phyloP scores from a whole-genome alignment of 2,113 vertebrate species.

The Polypterus bichir region DNA sequence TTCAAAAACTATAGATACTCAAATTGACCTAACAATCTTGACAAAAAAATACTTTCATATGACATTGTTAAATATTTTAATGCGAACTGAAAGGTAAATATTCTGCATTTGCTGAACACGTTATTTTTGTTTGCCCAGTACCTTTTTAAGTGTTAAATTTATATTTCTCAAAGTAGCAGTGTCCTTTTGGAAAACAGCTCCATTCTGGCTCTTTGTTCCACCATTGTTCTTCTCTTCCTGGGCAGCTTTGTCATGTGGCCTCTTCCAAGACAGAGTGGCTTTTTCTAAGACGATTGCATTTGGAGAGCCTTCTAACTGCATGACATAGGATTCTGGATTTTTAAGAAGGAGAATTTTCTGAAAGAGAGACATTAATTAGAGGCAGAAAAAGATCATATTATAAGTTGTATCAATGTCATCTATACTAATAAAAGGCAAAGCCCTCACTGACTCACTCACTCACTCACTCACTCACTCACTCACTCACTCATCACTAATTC shows the following conservation, averaged over 20 bases:
- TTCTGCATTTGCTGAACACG: too few species aligned
- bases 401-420: neutral
- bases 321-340: conserved; percentile 54
- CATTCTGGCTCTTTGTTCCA: conserved; percentile 8
- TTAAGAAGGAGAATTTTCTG: conserved; percentile 57
- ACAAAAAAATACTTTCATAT: too few species aligned
- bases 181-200: neutral
- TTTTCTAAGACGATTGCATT: conserved; percentile 50
- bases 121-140: conserved; percentile 15
- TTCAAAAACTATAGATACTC: neutral
- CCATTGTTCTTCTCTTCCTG: neutral
- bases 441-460: too few species aligned
- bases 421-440: too few species aligned
- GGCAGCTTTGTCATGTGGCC: conserved; percentile 6
- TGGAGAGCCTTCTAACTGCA: conserved; percentile 28
- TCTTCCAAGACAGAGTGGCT: conserved; percentile 56
- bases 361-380: conserved; percentile 5
- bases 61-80: too few species aligned
- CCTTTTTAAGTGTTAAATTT: conserved; percentile 57
- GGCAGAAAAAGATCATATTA: neutral
- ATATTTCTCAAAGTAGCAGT: conserved; percentile 40
- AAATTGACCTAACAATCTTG: too few species aligned
- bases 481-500: too few species aligned
- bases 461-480: too few species aligned
- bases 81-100: too few species aligned